phyloP scores from a whole-genome alignment of 2,888 invertebrate species.

The Thysanoteuthis rhombus region DNA sequence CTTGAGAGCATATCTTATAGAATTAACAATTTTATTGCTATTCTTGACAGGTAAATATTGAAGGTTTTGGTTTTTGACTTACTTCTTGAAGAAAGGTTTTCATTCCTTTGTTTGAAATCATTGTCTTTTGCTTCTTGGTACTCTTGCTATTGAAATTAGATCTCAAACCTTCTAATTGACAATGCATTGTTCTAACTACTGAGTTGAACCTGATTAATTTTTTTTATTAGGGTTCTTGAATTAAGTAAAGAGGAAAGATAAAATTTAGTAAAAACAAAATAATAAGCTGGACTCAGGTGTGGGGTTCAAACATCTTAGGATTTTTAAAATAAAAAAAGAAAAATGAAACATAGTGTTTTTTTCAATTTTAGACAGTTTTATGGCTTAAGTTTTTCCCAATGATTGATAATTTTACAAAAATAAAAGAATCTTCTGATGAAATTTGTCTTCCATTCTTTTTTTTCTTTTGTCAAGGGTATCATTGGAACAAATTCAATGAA shows the following conservation, averaged over 20 bases:
- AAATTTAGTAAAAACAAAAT: not conserved
- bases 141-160: not conserved
- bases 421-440: not conserved
- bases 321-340: not conserved
- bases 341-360: not conserved
- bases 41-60: too few species aligned
- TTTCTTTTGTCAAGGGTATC: not conserved
- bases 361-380: too few species aligned
- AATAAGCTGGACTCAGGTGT: not conserved
- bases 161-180: not conserved
- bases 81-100: too few species aligned
- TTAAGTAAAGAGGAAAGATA: not conserved
- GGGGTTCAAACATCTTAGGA: not conserved
- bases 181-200: too few species aligned
- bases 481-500: not conserved
- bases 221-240: not conserved
- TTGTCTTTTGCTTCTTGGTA: not conserved
- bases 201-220: not conserved
- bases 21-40: too few species aligned
- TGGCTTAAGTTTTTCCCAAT: not conserved
- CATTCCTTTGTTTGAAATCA: not conserved
- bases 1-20: too few species aligned
- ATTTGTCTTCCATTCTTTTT: not conserved
- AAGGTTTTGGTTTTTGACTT: too few species aligned
- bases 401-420: not conserved